Base-by-base conservation (phyloP, 2,888 invertebrate genomes). In the Diabrotica balteata region DNA sequence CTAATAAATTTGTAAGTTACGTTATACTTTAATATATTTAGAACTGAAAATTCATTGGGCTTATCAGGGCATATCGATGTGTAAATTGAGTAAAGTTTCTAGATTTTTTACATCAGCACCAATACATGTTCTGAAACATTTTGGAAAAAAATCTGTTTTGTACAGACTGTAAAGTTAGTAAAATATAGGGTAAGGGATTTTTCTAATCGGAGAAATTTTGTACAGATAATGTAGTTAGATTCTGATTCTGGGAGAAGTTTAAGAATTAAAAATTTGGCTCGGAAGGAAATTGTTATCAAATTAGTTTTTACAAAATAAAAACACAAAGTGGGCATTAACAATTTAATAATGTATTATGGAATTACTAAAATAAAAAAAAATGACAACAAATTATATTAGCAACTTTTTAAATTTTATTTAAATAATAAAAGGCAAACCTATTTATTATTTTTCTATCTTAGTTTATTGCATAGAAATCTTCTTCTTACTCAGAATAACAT, bases 51-150 rank as follows among this genome's bases (percentile, higher is more conserved):
- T 45, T 44, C 55, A 45, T 45, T 70, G 52, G 49, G 55, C 46
- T 65, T 60, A 59, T 67, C 46, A 58, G 42, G 66, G 68, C 71
- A 71, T 71, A 71, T 71, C 71, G 64, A 69, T 59, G 45, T 69
- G 69, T 67, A 67, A 67, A 67, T 63, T 69, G 69, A 68, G 52
- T 46, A 49, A 63, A 51, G 51, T 64, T 59, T 58, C 66, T 71
- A 71, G 67, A 66, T 68, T 71, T 71, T 71, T 69, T 63, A 50
- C 49, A 47, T 54, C 50, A 59, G 46, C 32, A 32, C 32, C 32
- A 55, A 54, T 55, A 60, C 60, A 60, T 45, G 11, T 51, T 54
- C 45, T 22, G 44, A 55, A 51, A 61, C 8, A 52, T 59, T 45
- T 59, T 53, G 57, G 42, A 59, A 63, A 65, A 10, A 57, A 60